Conservation (phyloP, 64 coral and sea anemone species). For the Pocillopora verrucosa region DNA sequence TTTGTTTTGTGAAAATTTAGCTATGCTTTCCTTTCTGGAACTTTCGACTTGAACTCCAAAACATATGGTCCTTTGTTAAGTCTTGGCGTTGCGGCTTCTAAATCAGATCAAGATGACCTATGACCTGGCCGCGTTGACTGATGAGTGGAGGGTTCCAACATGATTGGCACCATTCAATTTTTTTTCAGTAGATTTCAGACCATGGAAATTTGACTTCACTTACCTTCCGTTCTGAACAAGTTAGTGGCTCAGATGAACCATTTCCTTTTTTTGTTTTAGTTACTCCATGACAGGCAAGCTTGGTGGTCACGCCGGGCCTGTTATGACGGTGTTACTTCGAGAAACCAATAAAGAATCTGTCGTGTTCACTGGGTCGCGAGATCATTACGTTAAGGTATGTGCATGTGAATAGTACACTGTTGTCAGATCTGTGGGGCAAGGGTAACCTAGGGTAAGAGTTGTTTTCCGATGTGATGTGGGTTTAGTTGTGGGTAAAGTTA, state of each 20-base stretch:
- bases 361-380: slow-evolving; percentile 92
- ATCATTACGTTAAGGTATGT: slow-evolving; percentile 96
- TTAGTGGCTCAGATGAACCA: neutral
- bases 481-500: too few species aligned
- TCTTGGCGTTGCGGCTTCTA: neutral
- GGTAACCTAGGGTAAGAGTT: too few species aligned
- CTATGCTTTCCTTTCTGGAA: too few species aligned
- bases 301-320: slow-evolving; percentile 85
- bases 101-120: too few species aligned
- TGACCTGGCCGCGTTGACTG: too few species aligned
- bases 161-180: too few species aligned
- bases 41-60: neutral
- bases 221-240: neutral
- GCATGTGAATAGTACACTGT: too few species aligned
- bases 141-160: too few species aligned
- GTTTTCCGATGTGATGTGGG: too few species aligned
- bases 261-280: slow-evolving; percentile 32
- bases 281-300: slow-evolving; percentile 96
- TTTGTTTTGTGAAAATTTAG: too few species aligned
- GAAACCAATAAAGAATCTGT: slow-evolving; percentile 64
- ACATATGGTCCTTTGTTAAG: neutral
- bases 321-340: slow-evolving; percentile 78
- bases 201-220: too few species aligned
- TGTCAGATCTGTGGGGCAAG: neutral
- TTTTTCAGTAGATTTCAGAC: too few species aligned